These are phyloP conservation scores for Dilophus febrilis DNA, from an alignment of 2,888 invertebrate genomes.

Conservation along the genomic window DNA sequence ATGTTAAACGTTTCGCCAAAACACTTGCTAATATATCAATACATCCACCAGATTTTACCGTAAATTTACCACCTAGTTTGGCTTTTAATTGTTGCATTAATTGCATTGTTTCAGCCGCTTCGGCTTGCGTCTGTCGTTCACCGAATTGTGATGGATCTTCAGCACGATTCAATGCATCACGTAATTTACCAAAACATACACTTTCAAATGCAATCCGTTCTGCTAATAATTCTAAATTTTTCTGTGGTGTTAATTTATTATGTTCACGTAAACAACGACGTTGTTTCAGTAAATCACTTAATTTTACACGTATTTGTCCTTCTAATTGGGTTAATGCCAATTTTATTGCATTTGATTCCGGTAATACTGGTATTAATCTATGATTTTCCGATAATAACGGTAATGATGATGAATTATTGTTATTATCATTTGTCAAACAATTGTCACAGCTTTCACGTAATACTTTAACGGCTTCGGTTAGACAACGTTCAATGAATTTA, in stretches of 20 bases:
- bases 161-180: conserved; percentile 44
- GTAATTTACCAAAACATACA: conserved; percentile 48
- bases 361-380: too few species aligned
- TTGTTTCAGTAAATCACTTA: conserved; percentile 48
- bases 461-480: conserved; percentile 43
- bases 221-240: conserved; percentile 52
- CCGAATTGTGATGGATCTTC: conserved; percentile 40
- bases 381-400: conserved; percentile 32
- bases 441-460: conserved; percentile 41
- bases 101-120: conserved; percentile 60
- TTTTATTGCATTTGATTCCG: conserved; percentile 34
- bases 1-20: conserved; percentile 50
- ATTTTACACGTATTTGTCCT: conserved; percentile 47
- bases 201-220: conserved; percentile 70
- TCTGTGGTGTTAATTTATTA: conserved; percentile 48
- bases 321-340: conserved; percentile 47
- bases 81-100: conserved; percentile 53
- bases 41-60: conserved; percentile 29
- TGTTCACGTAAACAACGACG: conserved; percentile 46
- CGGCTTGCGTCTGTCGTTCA: conserved; percentile 43
- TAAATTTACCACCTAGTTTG: conserved; percentile 40
- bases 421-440: conserved; percentile 34
- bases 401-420: conserved; percentile 15
- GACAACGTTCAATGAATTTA: conserved; percentile 43
- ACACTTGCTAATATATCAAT: conserved; percentile 60